Percentiles rank a stretch among this genome's conserved stretches.
These are phyloP conservation scores for Stenolophus ochropezus DNA, from an alignment of 2,888 invertebrate species.

Conservation along the genomic window DNA sequence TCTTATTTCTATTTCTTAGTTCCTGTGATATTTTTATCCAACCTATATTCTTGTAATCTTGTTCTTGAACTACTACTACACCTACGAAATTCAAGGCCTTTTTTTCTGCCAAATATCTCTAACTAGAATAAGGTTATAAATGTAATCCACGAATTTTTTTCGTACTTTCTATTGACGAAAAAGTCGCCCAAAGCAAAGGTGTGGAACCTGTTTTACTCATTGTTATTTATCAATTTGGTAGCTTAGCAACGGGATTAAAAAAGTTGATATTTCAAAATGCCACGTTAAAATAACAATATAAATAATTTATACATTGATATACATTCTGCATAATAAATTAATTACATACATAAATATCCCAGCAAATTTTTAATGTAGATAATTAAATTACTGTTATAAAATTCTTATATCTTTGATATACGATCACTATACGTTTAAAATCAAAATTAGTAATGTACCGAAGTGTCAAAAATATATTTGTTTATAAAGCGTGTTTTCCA, in stretches of 20 bases:
- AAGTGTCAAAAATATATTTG: neutral
- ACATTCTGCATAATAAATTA: neutral
- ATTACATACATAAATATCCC: too few species aligned
- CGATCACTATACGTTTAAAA: too few species aligned
- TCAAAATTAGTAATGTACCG: too few species aligned
- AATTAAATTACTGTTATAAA: too few species aligned
- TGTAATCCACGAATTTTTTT: conserved; percentile 18
- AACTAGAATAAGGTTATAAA: neutral
- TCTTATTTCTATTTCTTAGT: neutral
- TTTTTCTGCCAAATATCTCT: neutral
- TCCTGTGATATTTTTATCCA: neutral
- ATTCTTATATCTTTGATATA: too few species aligned
- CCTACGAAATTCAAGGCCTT: conserved; percentile 19
- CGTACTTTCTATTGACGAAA: conserved; percentile 36
- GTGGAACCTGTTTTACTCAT: neutral
- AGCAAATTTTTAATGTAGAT: too few species aligned
- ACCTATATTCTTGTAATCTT: neutral
- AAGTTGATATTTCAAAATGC: neutral
- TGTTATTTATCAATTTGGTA: neutral
- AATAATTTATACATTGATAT: neutral
- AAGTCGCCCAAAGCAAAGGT: conserved; percentile 42
- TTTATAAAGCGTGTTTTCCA: neutral
- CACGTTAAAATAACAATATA: neutral
- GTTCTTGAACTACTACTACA: conserved; percentile 24
- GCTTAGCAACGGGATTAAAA: neutral